phyloP scores from a whole-genome alignment of 2,113 vertebrate genomes.

The Poecile atricapillus region DNA sequence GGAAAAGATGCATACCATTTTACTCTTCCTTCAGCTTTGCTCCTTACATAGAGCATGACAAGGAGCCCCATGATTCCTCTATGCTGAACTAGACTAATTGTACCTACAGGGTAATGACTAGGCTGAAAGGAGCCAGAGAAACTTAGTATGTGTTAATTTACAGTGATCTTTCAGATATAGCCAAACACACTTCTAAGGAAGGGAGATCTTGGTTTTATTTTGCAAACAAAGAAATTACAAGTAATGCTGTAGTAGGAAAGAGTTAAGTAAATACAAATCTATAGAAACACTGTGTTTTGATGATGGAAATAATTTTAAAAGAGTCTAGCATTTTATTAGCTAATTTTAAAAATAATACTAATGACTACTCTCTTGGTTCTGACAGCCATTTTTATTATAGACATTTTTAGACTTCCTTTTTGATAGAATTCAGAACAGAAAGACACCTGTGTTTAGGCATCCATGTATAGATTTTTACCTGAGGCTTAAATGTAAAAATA shows the following conservation, averaged over 20 bases:
- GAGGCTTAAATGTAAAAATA: background rate
- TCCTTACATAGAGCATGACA: background rate
- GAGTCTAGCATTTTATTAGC: background rate
- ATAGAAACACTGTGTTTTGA: background rate
- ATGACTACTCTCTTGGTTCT: background rate
- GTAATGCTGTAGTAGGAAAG: background rate
- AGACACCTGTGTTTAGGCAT: background rate
- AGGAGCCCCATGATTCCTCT: background rate
- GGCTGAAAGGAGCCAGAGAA: background rate
- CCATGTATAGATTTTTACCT: background rate
- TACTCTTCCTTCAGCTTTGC: background rate
- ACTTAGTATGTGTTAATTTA: background rate
- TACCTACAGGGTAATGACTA: background rate
- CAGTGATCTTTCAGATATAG: background rate
- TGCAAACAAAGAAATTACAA: background rate
- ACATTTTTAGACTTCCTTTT: background rate
- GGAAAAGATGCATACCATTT: background rate
- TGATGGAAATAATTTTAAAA: background rate
- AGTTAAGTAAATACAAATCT: background rate
- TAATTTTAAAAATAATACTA: background rate
- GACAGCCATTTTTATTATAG: background rate
- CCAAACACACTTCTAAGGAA: background rate
- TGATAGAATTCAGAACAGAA: background rate
- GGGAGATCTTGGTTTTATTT: background rate
- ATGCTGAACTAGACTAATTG: fast-evolving